phyloP scores from a whole-genome alignment of 1,140 invertebrate genomes.

The honey bee (Apis mellifera) region Amel_HAv3.1 CM009946.2:2609501-2610000 shows the following conservation, averaged over 20 bases:
- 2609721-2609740: background rate
- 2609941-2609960: background rate
- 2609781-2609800: background rate
- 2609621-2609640: background rate
- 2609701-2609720: too few species aligned
- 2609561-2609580: too few species aligned
- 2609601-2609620: background rate
- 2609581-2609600: too few species aligned
- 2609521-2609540: too few species aligned
- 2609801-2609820: constrained; percentile 57
- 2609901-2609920: background rate
- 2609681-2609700: background rate
- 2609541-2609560: too few species aligned
- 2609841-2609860: constrained; percentile 59
- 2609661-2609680: background rate
- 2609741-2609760: background rate
- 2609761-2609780: background rate
- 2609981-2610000: background rate
- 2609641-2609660: too few species aligned
- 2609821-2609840: constrained; percentile 49
- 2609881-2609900: background rate
- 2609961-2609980: background rate
- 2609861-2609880: constrained; percentile 12
- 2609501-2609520: too few species aligned
- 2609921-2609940: background rate